Base-by-base conservation (phyloP, 2,888 invertebrate genomes). In the Platycheirus rosarum region DNA sequence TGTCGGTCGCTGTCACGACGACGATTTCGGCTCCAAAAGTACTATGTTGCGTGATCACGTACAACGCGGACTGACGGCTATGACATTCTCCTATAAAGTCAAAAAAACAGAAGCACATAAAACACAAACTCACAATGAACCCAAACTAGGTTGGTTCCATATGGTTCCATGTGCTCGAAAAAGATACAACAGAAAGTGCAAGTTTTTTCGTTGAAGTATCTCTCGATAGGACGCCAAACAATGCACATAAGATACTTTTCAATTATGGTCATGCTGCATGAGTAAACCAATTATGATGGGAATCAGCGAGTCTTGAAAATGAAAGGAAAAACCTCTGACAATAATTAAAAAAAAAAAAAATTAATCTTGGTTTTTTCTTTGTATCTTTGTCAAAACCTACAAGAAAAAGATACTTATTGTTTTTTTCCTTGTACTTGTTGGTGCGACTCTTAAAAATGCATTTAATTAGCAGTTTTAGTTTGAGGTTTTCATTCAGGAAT, bases 191-290 rank as follows among this genome's bases (percentile, higher is more conserved):
- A 14, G 71, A 68, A 49, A 82, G 82, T 82, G 77, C 82, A 82
- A 63, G 77, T 73, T 69, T 74, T 49, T 14, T 23, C 6, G n/a
- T 13, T 14, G 26, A 8, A 44, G 13, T n/a, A 20, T 42, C 77
- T 51, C 53, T 20, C 14, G 14, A 23, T 26, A n/a, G 8, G 44
- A 70, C 70, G 23, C 23, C 32, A 70, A 62, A 73, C 77, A 68
- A 71, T 77, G 77, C 71, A 71, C 46, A 69, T 18, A 32, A 40
- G 18, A 55, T 62, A 37, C 57, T 65, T 75, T 66, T 70, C 75
- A 71, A 82, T 62, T 66, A 77, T 55, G 80, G 82, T 62, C 77
- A 71, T 82, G 82, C 77, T 68, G 35, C 77, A 77, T 73, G 62
- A n/a, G 14, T 51, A 20, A 40, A 65, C 46, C 77, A 57, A 71